Evolutionary conservation across 1,140 invertebrate species (phyloP), one percentile per base, ranked within the genome.

Genomic region (Caenorhabditis latens): DNA sequence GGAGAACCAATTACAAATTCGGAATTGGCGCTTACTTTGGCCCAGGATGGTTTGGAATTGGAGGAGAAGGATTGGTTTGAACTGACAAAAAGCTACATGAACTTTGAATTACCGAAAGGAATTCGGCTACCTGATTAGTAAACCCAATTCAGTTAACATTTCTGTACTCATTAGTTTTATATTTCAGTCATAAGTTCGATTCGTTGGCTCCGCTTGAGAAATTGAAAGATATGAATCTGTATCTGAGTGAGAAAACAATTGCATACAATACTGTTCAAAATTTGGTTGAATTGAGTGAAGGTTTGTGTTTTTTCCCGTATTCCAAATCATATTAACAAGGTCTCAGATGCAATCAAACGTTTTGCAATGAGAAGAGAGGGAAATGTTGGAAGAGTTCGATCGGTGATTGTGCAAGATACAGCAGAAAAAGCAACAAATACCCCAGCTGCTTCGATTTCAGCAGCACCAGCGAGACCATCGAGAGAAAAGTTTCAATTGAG

Each of bases 51-150:
- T 13, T 7, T 71, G 2, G 67, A 71, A n/a, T 2, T 71, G 7
- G 67, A 71, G 46, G 67, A 71, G 43, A 71, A 71, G 19, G 19
- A 11, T 19, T 71, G 67, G 67, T 71, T 71, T 8, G 42, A 71
- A 6, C n/a, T 19, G 5, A 71, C 46, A 1, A 19, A n/a, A 19
- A 4, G 8, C 4, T 71, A 46, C 19, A 46, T 71, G 67, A 8
- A 8, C 8, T 46, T 11, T 19, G 19, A n/a, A 13, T 4, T 71
- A 19, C 67, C 43, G 0, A 14, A 6, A n/a, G 67, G 67, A 2
- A 19, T 9, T 5, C 6, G 42, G 5, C 9, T 71, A 42, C 67
- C 67, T 11, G 67, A 71, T n/a, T 14, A n/a, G 67, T 71, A 11
- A 53, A 11, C 16, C 8, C 5, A 8, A 11, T 63, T 63, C 0